Conservation (phyloP, 2,888 invertebrate genomes). For the Drosophila phalerata region DNA sequence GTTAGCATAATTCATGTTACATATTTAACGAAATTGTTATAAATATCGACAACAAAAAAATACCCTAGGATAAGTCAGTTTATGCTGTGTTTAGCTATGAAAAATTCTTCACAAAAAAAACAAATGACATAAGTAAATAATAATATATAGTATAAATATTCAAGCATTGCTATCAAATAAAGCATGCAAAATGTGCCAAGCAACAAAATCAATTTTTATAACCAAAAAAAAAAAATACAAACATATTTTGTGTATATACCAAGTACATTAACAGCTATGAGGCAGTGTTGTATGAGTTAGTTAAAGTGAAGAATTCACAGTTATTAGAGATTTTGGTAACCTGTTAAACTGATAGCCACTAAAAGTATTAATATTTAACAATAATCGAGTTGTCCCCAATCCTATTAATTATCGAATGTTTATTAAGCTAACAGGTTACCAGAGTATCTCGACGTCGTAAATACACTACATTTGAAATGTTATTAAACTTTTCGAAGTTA, state of each 20-base stretch:
- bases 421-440: constrained; percentile 4
- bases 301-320: not conserved
- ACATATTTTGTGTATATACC: constrained; percentile 20
- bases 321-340: not conserved
- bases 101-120: constrained; percentile 6
- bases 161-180: constrained; percentile 25
- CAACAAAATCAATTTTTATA: constrained; percentile 31
- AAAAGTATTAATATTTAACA: not conserved
- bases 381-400: not conserved
- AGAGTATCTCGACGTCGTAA: constrained; percentile 4
- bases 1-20: constrained; percentile 34
- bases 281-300: constrained; percentile 25
- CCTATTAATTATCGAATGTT: not conserved
- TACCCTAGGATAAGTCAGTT: constrained; percentile 10
- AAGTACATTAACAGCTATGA: constrained; percentile 16
- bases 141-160: not conserved
- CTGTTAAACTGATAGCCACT: constrained; percentile 7
- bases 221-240: constrained; percentile 4
- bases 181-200: constrained; percentile 59
- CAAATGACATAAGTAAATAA: not conserved
- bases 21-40: constrained; percentile 38
- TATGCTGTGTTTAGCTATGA: constrained; percentile 30
- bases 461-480: constrained; percentile 29
- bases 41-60: not conserved
- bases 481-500: constrained; percentile 32